A percentile compares a stretch with the other conserved stretches of the same genome.
Evolutionary conservation across 2,797 vertebrate species (phyloP).

Genomic region (Labeo calbasu): DNA sequence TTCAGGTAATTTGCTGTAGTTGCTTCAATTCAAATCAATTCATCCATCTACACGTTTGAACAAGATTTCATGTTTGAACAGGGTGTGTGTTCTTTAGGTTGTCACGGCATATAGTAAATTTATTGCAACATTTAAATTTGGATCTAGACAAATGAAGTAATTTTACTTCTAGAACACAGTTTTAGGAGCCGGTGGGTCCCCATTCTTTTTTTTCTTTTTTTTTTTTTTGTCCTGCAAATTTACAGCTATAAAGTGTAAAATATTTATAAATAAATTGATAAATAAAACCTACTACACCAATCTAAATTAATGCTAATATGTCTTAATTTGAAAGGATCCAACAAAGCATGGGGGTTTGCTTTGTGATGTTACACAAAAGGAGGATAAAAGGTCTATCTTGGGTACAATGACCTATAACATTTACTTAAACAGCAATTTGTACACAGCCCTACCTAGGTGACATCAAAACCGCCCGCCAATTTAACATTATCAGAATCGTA

Average conservation of each 20-base stretch:
- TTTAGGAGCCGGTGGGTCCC: background rate
- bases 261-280: conserved; percentile 16
- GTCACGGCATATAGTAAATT: background rate
- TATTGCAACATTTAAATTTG: background rate
- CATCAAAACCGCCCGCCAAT: background rate
- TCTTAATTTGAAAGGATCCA: conserved; percentile 44
- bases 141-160: background rate
- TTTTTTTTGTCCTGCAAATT: background rate
- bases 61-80: background rate
- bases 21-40: background rate
- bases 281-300: no score
- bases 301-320: no score
- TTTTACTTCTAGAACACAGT: background rate
- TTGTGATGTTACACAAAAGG: conserved; percentile 55
- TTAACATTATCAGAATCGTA: background rate
- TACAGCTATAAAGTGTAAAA: background rate
- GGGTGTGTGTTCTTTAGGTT: background rate
- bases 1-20: background rate
- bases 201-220: no score
- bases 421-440: conserved; percentile 48
- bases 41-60: background rate
- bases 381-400: conserved; percentile 46
- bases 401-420: conserved; percentile 54
- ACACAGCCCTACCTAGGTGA: conserved; percentile 10
- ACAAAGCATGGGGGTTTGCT: conserved; percentile 43